These are phyloP conservation scores for Gallinago undulata DNA, from an alignment of 2,113 vertebrate genomes.

Conservation along the genomic window DNA sequence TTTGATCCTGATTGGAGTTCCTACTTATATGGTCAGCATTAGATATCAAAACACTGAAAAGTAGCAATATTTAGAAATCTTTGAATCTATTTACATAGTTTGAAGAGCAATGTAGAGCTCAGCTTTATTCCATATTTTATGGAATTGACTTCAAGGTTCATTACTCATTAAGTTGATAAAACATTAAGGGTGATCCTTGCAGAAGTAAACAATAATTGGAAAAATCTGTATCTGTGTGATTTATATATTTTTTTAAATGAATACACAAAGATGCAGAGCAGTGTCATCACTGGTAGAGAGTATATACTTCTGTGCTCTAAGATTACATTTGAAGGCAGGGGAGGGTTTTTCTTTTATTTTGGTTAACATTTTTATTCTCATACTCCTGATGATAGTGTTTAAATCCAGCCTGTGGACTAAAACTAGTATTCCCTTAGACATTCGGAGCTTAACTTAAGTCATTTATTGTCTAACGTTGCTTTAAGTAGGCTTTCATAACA, in stretches of 20 bases:
- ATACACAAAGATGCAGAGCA: background rate
- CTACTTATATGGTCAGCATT: background rate
- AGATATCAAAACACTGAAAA: background rate
- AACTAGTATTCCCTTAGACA: background rate
- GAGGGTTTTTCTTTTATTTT: background rate
- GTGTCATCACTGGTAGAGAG: background rate
- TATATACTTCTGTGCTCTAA: background rate
- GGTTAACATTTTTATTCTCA: background rate
- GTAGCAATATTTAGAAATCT: background rate
- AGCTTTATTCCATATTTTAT: background rate
- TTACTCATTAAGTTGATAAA: background rate
- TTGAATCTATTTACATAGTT: background rate
- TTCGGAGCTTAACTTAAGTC: background rate
- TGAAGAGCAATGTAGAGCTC: background rate
- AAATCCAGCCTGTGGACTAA: background rate
- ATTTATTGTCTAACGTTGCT: background rate
- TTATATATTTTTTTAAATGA: background rate
- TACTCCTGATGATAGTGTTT: background rate
- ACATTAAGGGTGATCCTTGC: background rate
- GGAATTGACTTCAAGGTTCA: background rate
- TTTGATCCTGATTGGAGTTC: background rate
- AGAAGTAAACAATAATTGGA: background rate
- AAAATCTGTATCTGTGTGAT: background rate
- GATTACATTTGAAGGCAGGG: background rate
- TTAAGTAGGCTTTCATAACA: background rate